Base-by-base conservation (phyloP, 2,888 invertebrate genomes). In the Thera obeliscata region DNA sequence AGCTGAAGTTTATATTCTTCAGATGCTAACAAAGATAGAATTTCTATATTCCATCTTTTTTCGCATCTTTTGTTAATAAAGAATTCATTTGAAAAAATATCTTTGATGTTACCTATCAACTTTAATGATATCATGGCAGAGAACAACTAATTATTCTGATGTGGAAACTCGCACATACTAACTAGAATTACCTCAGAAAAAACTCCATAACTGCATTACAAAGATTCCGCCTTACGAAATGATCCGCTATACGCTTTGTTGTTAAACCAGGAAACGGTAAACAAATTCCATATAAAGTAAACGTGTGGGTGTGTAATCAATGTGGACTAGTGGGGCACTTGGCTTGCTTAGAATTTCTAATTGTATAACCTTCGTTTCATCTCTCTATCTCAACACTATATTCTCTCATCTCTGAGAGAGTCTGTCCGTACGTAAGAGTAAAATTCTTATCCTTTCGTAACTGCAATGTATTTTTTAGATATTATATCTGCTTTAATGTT, bases 211-310 rank as follows among this genome's bases (percentile, higher is more conserved):
- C 61, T 52, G 38, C 56, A 66, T 50, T 61, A 61, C 54, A 56
- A 60, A 63, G 66, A 71, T 66, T 61, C 63, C 63, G 65, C 61
- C 61, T 67, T 67, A 61, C 67, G 63, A 68, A 67, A 71, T 63
- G 50, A 57, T 50, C 56, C 36, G 56, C 54, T 70, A 59, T 61
- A 61, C 56, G 54, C 58, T 61, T 62, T 67, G 59, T 62, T 67
- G 62, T 67, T 59, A 57, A 67, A 70, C 64, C 60, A 71, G 67
- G 71, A 71, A 71, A 66, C 65, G 70, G 59, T 70, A 67, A 65
- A 70, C 54, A 65, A 63, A 70, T 70, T 66, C 67, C 70, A 57
- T 63, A 50, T 63, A 61, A 22, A 60, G 65, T 65, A 59, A 69
- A 59, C 55, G 56, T 56, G 65, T 63, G 60, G 60, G 59, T 43